Percentiles rank a stretch among this genome's conserved stretches.
Evolutionary conservation across 2,113 vertebrate genomes (phyloP).

Genomic region (Pomatostomus ruficeps): DNA sequence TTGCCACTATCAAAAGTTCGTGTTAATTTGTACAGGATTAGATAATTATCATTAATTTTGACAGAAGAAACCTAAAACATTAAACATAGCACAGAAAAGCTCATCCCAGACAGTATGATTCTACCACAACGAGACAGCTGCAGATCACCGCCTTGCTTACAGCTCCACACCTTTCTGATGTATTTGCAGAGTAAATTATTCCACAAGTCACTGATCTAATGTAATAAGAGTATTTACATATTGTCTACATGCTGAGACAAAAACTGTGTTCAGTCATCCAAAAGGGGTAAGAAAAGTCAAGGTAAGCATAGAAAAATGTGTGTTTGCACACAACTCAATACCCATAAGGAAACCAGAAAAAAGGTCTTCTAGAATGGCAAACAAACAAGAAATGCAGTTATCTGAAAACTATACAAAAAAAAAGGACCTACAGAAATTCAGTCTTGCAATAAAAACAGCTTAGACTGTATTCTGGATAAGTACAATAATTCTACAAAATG

Average conservation of each 20-base stretch:
- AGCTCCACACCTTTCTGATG: neutral
- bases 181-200: neutral
- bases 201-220: neutral
- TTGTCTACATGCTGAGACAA: neutral
- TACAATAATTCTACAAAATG: neutral
- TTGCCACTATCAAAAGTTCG: neutral
- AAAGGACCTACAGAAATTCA: neutral
- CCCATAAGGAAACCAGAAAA: neutral
- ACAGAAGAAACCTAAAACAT: neutral
- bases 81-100: neutral
- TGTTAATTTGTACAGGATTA: neutral
- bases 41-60: neutral
- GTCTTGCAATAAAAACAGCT: neutral
- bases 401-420: neutral
- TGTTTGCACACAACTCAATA: neutral
- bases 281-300: constrained; percentile 40
- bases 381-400: neutral
- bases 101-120: neutral
- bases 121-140: neutral
- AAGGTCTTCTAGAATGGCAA: neutral
- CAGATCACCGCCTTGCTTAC: neutral
- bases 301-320: neutral
- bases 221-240: neutral
- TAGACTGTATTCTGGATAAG: neutral
- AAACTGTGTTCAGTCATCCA: constrained; percentile 22